Base-by-base conservation (phyloP, 2,797 vertebrate genomes). In the Lutra lutra region DNA sequence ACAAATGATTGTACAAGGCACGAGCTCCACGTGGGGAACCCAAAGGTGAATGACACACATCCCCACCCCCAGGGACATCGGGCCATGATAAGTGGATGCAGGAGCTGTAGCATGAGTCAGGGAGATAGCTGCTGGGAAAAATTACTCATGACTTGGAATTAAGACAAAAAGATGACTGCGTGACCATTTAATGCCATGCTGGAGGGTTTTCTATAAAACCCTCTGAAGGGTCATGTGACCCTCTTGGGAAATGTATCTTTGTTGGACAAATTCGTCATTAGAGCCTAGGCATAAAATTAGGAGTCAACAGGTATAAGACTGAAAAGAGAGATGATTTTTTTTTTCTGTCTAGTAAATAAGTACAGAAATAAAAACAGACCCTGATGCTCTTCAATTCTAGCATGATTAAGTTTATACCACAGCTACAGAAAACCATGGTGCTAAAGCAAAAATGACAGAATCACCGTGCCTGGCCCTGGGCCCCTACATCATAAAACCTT, bases 221-320 rank as follows among this genome's bases (percentile, higher is more conserved):
- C 11, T 10, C 5, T 20, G 51, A 7, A 80, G 23, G 7, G 6
- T 80, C 62, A 35, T 7, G 32, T 86, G n/a, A 82, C 12, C 64
- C n/a, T 82, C 72, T 40, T 38, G 21, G n/a, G 43, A 4, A 80
- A 56, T 43, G 17, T 25, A 83, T n/a, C 23, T 92, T 66, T 5
- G 15, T 43, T 54, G 89, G 17, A 51, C 32, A 86, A 86, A 73
- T 72, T 79, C 21, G 66, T 86, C 21, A 46, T 54, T 82, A 68
- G 29, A 56, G 25, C 32, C 18, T 3, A 4, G 43, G 38, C 14
- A 56, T 75, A 89, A 70, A 89, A 89, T 91, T 75, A 86, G 62
- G 85, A 88, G 17, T 78, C 58, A 70, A 86, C 48, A 46, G 58
- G 11, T 48, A 62, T 62, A 75, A 92, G 75, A 91, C 20, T 77